Evolutionary conservation across 2,113 vertebrate species (phyloP).

Genomic region (Geococcyx californianus): DNA sequence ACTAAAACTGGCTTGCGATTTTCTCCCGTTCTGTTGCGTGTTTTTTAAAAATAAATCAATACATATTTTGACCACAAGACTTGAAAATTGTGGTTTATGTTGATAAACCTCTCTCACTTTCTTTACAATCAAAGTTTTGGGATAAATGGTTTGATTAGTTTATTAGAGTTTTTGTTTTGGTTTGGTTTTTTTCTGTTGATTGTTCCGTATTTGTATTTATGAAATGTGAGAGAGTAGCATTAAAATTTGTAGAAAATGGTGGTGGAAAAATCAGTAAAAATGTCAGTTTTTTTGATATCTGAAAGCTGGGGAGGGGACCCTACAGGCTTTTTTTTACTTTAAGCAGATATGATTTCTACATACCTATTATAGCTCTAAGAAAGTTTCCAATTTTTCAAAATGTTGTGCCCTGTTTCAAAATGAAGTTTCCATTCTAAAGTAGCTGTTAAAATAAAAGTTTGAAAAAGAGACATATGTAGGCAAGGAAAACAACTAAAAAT

Average conservation of each 20-base stretch:
- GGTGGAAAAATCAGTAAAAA: neutral
- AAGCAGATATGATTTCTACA: neutral
- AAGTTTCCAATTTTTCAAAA: neutral
- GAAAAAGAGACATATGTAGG: neutral
- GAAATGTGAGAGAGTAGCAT: neutral
- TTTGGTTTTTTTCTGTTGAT: neutral
- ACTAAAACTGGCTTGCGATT: neutral
- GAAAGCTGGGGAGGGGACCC: neutral
- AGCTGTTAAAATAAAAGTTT: neutral
- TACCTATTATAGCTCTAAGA: neutral
- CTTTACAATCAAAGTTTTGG: neutral
- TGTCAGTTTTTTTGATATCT: neutral
- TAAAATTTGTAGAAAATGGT: neutral
- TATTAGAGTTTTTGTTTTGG: neutral
- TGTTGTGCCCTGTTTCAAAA: neutral
- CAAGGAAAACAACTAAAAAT: neutral
- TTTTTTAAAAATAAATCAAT: neutral
- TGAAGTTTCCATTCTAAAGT: fast-evolving
- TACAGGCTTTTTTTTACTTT: neutral
- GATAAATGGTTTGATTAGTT: neutral
- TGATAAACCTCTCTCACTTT: neutral
- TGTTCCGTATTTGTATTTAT: neutral
- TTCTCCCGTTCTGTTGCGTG: neutral
- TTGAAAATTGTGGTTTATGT: neutral
- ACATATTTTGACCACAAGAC: neutral